Base-by-base conservation (phyloP, 2,888 invertebrate species). In the Agrochola circellaris region DNA sequence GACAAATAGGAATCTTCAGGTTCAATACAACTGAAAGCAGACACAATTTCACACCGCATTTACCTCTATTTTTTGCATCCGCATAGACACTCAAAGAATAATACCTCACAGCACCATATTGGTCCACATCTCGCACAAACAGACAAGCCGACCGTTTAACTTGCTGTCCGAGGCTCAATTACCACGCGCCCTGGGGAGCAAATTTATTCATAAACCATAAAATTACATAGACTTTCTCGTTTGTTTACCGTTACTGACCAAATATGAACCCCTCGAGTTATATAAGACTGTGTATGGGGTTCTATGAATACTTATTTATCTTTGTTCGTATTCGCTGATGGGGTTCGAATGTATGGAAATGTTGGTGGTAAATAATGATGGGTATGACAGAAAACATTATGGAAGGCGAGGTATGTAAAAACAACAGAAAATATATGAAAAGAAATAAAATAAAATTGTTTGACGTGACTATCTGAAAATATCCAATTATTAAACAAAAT, bases 171-270 rank as follows among this genome's bases (percentile, higher is more conserved):
- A 79, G 54, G 76, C 87, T 82, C 87, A 88, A 88, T 87, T 88
- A 88, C 78, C 34, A 61, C 69, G 48, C 87, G 79, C 87, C 77
- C 83, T 73, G 51, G 85, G 87, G 87, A 87, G 73, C 72, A 88
- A 88, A 88, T 88, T 88, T 88, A 88, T 88, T 88, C 87, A 88
- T 87, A 88, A 68, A 82, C 88, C 88, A 85, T 88, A 88, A 88
- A 88, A 88, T 88, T 85, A 88, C 79, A 88, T 83, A 69, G 87
- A 82, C 70, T 82, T 83, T 64, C 80, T 71, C 71, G 71, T 83
- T 62, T 87, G 89, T 88, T 88, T 87, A 85, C 83, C 66, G 54
- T 58, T 79, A 73, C 71, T 79, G 70, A 61, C 67, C 80, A 85
- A 85, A 87, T 81, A 81, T 77, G 82, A 64, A 70, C 34, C 73